A percentile compares a stretch with the other conserved stretches of the same genome.
phyloP scores from a whole-genome alignment of 1,140 invertebrate species.

The Drosophila punjabiensis region DNA sequence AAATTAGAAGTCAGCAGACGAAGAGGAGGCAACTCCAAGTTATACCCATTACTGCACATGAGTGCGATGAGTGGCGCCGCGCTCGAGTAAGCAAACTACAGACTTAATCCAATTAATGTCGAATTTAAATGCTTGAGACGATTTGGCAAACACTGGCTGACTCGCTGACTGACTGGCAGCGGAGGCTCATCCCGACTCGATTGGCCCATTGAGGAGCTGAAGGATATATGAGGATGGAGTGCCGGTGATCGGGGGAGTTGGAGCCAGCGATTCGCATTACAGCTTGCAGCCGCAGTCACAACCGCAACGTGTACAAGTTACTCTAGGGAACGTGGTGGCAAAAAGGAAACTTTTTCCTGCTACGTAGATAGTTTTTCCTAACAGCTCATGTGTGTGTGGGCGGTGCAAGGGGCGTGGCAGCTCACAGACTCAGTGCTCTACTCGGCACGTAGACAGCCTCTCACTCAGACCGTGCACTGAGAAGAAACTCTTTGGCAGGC shows the following conservation, averaged over 20 bases:
- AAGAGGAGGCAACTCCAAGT: slow-evolving; percentile 1
- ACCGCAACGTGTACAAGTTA: slow-evolving; percentile 51
- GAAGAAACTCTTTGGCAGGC: not conserved
- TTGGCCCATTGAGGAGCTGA: slow-evolving; percentile 24
- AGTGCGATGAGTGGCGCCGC: slow-evolving; percentile 34
- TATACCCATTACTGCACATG: slow-evolving; percentile 23
- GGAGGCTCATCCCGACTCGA: slow-evolving; percentile 20
- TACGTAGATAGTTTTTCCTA: slow-evolving; percentile 69
- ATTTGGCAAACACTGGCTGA: slow-evolving; percentile 48
- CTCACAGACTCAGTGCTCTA: slow-evolving; percentile 23
- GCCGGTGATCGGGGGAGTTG: slow-evolving; percentile 10
- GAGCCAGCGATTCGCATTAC: slow-evolving; percentile 48
- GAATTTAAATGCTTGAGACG: slow-evolving; percentile 78
- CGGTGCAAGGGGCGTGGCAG: slow-evolving; percentile 37
- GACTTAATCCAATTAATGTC: slow-evolving; percentile 79
- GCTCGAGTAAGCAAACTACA: slow-evolving; percentile 55
- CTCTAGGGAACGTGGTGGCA: slow-evolving; percentile 50
- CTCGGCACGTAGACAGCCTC: slow-evolving; percentile 65
- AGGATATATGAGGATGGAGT: not conserved
- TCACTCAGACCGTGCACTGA: slow-evolving; percentile 10
- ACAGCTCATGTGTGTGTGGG: slow-evolving; percentile 48
- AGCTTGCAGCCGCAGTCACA: slow-evolving; percentile 40
- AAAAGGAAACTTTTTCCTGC: slow-evolving; percentile 61
- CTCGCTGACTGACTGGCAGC: not conserved
- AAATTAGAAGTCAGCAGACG: slow-evolving; percentile 47